Conservation (phyloP, 2,797 vertebrate genomes). For the Esox lucius region DNA sequence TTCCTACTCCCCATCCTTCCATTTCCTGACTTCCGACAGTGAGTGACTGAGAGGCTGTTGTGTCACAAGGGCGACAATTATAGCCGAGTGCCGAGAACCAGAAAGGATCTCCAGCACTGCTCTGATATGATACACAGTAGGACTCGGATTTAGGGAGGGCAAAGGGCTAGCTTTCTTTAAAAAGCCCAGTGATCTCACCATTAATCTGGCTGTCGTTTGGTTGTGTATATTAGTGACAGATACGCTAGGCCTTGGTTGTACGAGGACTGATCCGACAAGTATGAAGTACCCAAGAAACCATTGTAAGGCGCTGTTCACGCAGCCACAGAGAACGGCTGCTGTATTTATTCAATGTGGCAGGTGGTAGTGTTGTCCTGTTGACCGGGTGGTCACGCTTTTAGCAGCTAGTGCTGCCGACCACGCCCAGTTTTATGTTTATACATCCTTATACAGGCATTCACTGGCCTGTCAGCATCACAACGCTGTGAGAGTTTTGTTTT, state of each 20-base stretch:
- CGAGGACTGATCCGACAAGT: not conserved
- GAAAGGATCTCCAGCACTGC: not conserved
- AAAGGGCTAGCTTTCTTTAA: not conserved
- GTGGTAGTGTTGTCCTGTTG: not conserved
- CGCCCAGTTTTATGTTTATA: no score
- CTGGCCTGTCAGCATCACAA: no score
- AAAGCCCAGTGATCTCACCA: not conserved
- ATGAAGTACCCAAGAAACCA: not conserved
- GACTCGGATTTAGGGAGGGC: not conserved
- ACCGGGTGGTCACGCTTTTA: not conserved
- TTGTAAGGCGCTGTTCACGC: not conserved
- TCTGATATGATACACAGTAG: not conserved
- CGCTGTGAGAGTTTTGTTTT: not conserved
- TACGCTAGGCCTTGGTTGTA: not conserved
- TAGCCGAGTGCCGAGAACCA: not conserved
- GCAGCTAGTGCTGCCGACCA: no score
- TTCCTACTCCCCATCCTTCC: not conserved
- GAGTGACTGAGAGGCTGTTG: not conserved
- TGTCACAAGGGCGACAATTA: constrained; percentile 2
- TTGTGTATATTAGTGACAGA: not conserved
- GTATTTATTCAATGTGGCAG: not conserved
- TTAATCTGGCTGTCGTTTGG: not conserved
- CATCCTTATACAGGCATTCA: no score
- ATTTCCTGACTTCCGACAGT: not conserved
- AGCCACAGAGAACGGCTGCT: not conserved